Base-by-base conservation (phyloP, 2,113 vertebrate species). In the Hippocampus abdominalis region DNA sequence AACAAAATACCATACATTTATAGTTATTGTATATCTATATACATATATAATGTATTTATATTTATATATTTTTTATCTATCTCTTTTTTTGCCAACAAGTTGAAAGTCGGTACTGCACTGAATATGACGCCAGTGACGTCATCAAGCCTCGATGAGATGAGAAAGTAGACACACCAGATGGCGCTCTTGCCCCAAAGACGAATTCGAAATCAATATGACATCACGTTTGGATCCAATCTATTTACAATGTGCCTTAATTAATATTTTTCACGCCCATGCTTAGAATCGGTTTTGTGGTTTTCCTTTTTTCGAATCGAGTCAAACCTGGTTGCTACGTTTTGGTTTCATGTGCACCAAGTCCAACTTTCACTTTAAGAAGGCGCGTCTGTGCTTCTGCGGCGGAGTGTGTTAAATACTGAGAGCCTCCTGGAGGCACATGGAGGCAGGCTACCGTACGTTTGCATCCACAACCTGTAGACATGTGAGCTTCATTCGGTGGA, bases 341-440 rank as follows among this genome's bases (percentile, higher is more conserved):
- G 29, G 20, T 13, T 74, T 67, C 25, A 54, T 57, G 12, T 62
- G 59, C 42, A 65, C 49, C 72, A 73, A 46, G 67, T 42, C 77
- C 84, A 88, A 85, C 89, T 91, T 89, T 82, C 91, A 73, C 92
- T 93, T 93, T 93, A 93, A 93, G 92, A 91, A 91, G 92, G 92
- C 92, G 91, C 74, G 85, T 85, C 81, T 71, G 44, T 64, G 75
- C 64, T 59, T 64, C 75, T 79, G 80, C 86, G 74, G 84, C 63
- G 77, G 80, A 64, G 76, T 82, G 79, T 86, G 89, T 89, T 90
- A 60, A 32, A 44, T 13, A 81, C 88, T 70, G 61, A 81, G 57
- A 66, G 70, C 81, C 81, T 85, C 65, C 76, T 88, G 90, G 89
- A 86, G 88, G 89, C 91, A 92, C 92, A 92, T 92, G 91, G 90